Percentiles rank a stretch among this genome's conserved stretches.
phyloP scores from a whole-genome alignment of 2,888 invertebrate genomes.

The Tenthredo mesomela region DNA sequence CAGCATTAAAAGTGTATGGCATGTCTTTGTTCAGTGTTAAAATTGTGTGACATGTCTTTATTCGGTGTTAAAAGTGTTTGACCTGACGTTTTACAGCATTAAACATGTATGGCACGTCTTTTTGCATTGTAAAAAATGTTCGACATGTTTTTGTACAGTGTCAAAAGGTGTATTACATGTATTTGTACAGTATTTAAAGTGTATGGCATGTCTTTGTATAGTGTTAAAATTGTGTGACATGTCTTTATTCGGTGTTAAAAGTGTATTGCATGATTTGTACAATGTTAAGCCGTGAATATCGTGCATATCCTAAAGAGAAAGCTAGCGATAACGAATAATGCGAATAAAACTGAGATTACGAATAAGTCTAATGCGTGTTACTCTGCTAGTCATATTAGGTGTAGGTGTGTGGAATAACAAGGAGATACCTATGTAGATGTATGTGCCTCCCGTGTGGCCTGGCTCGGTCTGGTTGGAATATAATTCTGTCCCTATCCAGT shows the following conservation, averaged over 20 bases:
- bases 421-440: slow-evolving; percentile 35
- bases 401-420: slow-evolving; percentile 21
- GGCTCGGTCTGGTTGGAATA: slow-evolving; percentile 56
- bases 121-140: neutral
- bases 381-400: slow-evolving; percentile 16
- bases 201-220: neutral
- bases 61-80: neutral
- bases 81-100: neutral
- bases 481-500: slow-evolving; percentile 58
- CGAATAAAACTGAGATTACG: neutral
- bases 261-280: neutral
- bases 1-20: too few species aligned
- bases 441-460: slow-evolving; percentile 33
- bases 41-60: neutral
- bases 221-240: neutral
- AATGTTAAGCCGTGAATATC: neutral
- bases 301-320: neutral
- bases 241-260: neutral
- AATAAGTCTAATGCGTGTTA: neutral
- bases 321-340: neutral
- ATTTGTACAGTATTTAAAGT: neutral
- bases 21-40: neutral
- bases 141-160: neutral
- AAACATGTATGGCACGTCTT: neutral
- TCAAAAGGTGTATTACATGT: neutral